Evolutionary conservation across 37 sponge, comb jelly and placozoan genomes (phyloP).

Genomic region (Ephydatia muelleri): DNA sequence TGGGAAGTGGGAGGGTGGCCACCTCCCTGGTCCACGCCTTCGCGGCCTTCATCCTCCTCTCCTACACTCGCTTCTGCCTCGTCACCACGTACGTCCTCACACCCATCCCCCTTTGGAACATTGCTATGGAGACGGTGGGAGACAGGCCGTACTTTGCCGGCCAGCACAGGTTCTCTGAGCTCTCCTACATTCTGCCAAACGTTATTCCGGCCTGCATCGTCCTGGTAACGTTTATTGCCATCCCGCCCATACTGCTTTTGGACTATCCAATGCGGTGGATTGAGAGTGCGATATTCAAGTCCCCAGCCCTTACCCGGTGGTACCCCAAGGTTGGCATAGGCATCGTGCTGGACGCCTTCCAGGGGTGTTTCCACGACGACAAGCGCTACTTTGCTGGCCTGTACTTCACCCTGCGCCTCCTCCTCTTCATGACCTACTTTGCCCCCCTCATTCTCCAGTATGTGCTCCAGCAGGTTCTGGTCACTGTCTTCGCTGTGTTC

Average conservation of each 20-base stretch:
- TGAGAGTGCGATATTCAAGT: neutral
- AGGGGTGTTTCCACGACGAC: neutral
- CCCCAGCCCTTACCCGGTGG: neutral
- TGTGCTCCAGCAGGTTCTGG: neutral
- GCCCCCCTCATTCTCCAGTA: neutral
- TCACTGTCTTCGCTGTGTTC: neutral
- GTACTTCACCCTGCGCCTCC: neutral
- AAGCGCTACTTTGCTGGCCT: neutral
- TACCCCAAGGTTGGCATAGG: neutral
- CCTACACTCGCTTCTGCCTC: neutral
- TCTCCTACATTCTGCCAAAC: no score
- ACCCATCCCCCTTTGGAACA: neutral
- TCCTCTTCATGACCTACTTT: neutral
- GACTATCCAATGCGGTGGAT: neutral
- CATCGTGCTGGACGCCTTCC: neutral
- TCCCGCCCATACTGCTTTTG: neutral
- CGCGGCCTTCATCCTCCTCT: neutral
- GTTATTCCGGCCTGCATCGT: neutral
- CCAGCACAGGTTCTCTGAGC: no score
- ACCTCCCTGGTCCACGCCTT: neutral
- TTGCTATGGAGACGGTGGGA: neutral
- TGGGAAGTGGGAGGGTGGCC: neutral
- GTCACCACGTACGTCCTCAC: neutral
- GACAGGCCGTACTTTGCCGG: neutral
- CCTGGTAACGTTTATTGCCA: neutral